Evolutionary conservation across 2,113 vertebrate species (phyloP).

Genomic region (Ammodytes dubius): DNA sequence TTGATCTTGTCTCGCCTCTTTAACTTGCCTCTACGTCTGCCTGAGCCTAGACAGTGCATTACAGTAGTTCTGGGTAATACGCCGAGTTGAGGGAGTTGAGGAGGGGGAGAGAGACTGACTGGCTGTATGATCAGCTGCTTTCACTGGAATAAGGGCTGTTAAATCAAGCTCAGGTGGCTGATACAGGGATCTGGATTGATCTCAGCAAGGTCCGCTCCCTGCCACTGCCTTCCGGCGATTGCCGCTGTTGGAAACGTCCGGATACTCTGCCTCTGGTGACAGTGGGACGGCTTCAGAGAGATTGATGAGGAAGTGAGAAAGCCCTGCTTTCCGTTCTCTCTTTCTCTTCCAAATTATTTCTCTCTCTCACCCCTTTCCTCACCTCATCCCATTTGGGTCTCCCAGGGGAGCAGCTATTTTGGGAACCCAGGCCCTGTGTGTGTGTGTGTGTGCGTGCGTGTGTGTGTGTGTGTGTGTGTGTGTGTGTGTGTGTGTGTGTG

Average conservation of each 20-base stretch:
- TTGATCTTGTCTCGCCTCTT: conserved; percentile 46
- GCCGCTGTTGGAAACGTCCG: conserved; percentile 29
- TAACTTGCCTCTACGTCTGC: conserved; percentile 50
- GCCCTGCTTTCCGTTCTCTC: conserved; percentile 7
- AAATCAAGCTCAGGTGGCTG: conserved; percentile 84
- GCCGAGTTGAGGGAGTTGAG: conserved; percentile 57
- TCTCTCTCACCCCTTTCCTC: conserved; percentile 21
- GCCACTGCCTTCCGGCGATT: conserved; percentile 52
- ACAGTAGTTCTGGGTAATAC: conserved; percentile 70
- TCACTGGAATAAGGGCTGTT: conserved; percentile 69
- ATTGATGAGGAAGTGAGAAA: conserved; percentile 77
- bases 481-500: too few species aligned
- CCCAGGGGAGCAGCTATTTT: conserved; percentile 73
- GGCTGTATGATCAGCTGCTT: conserved; percentile 73
- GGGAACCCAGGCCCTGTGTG: conserved; percentile 59
- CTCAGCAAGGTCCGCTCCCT: conserved; percentile 57
- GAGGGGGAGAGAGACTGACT: conserved; percentile 51
- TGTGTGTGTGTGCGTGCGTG: not conserved
- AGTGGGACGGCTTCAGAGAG: conserved; percentile 60
- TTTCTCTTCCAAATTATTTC: conserved; percentile 36
- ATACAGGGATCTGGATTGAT: conserved; percentile 79
- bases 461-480: too few species aligned
- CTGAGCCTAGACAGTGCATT: conserved; percentile 53
- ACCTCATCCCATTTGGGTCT: conserved; percentile 53
- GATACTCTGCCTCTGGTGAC: conserved; percentile 56